These are phyloP conservation scores for Salvelinus fontinalis DNA, from an alignment of 2,113 vertebrate genomes.

Conservation along the genomic window DNA sequence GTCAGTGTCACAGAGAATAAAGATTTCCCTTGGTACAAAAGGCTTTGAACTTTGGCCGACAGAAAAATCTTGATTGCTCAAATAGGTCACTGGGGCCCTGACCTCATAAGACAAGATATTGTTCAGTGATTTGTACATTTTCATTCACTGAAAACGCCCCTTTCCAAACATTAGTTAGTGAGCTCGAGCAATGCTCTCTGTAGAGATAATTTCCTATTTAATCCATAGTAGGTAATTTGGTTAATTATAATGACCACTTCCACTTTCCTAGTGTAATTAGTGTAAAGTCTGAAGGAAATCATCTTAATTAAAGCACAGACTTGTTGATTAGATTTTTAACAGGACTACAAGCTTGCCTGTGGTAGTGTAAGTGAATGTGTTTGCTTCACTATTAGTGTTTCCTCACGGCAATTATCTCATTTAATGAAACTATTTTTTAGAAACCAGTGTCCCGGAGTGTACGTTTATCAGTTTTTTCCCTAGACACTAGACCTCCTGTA, in stretches of 20 bases:
- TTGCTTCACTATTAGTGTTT: constrained; percentile 15
- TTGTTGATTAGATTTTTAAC: constrained; percentile 12
- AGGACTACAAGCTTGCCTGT: constrained; percentile 1
- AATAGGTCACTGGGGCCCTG: constrained; percentile 51
- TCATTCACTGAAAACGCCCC: constrained; percentile 51
- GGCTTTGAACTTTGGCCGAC: constrained; percentile 50
- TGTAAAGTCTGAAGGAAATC: background rate
- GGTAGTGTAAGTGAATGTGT: constrained; percentile 17
- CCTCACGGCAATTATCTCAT: constrained; percentile 13
- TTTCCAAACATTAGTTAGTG: constrained; percentile 26
- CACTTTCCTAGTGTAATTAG: constrained; percentile 35
- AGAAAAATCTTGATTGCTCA: constrained; percentile 30
- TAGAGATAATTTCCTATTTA: background rate
- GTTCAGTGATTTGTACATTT: constrained; percentile 54
- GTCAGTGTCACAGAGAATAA: constrained; percentile 40
- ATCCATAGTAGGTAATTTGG: constrained; percentile 2
- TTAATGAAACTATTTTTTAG: constrained; percentile 6
- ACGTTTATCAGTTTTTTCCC: background rate
- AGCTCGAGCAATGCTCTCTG: constrained; percentile 29
- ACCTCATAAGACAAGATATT: constrained; percentile 49
- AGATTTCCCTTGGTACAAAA: constrained; percentile 55
- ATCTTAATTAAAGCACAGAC: constrained; percentile 5
- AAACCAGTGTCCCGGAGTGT: constrained; percentile 5
- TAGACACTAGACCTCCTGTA: background rate
- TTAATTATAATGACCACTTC: constrained; percentile 9